A percentile compares a stretch with the other conserved stretches of the same genome.
Conservation (phyloP, 2,888 invertebrate species). For the Drosophila tanythrix region DNA sequence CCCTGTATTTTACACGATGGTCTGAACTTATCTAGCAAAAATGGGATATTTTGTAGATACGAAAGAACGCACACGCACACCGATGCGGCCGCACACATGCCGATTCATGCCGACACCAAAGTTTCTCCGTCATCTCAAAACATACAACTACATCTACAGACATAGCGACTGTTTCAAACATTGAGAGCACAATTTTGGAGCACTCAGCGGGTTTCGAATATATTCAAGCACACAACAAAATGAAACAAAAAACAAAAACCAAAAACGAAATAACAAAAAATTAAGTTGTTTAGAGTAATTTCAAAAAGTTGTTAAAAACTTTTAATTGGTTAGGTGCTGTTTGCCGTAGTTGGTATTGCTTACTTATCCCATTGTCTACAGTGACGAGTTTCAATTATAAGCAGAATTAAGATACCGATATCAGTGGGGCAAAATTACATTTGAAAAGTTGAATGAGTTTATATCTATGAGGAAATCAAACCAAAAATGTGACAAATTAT, state of each 20-base stretch:
- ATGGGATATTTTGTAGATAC: conserved; percentile 58
- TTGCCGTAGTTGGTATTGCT: conserved; percentile 34
- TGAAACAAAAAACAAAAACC: not conserved
- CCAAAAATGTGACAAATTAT: not conserved
- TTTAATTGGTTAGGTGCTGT: conserved; percentile 70
- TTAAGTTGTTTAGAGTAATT: conserved; percentile 70
- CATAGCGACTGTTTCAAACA: conserved; percentile 23
- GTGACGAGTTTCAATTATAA: conserved; percentile 3
- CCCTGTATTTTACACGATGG: conserved; percentile 50
- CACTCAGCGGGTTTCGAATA: conserved; percentile 43
- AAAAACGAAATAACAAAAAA: conserved; percentile 34
- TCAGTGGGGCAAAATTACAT: not conserved
- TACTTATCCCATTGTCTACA: conserved; percentile 40
- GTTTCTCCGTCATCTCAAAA: conserved; percentile 29
- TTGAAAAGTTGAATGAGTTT: not conserved
- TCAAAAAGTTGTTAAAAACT: conserved; percentile 67
- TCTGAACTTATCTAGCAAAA: conserved; percentile 49
- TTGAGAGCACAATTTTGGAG: conserved; percentile 42
- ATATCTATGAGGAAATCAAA: not conserved
- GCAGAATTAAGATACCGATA: not conserved
- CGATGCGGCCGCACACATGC: conserved; percentile 4
- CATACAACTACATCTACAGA: conserved; percentile 23
- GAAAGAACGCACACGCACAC: conserved; percentile 9
- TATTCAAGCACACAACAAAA: conserved; percentile 30
- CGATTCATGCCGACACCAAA: conserved; percentile 32